Evolutionary conservation across 2,888 invertebrate species (phyloP).

Genomic region (Sphecodes monilicornis): DNA sequence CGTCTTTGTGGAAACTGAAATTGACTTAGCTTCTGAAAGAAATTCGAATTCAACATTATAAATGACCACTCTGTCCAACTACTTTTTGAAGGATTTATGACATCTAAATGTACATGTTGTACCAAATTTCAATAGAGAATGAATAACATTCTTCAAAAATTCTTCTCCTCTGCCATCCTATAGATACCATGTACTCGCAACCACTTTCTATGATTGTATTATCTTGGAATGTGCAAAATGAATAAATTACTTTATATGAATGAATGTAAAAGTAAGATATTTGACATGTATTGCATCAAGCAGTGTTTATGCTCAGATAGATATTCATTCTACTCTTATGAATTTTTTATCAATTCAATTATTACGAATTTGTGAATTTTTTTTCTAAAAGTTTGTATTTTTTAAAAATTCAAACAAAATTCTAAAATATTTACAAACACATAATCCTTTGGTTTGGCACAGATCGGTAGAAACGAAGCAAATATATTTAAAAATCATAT

Average conservation of each 20-base stretch:
- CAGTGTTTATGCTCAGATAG: constrained; percentile 40
- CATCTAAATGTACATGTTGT: constrained; percentile 66
- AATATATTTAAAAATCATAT: constrained; percentile 21
- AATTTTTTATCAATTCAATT: constrained; percentile 23
- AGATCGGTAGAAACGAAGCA: constrained; percentile 15
- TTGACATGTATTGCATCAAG: constrained; percentile 33
- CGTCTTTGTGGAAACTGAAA: constrained; percentile 59
- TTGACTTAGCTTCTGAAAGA: constrained; percentile 61
- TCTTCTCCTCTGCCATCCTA: constrained; percentile 61
- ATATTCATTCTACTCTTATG: constrained; percentile 41
- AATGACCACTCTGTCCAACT: constrained; percentile 66
- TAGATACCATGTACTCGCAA: constrained; percentile 58
- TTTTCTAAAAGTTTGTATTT: constrained; percentile 15
- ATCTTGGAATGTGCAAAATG: constrained; percentile 38
- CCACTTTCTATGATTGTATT: constrained; percentile 63
- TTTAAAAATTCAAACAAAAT: constrained; percentile 24
- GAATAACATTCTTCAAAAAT: constrained; percentile 44
- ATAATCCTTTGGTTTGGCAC: constrained; percentile 1
- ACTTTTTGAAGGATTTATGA: constrained; percentile 73
- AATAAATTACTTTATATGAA: constrained; percentile 48
- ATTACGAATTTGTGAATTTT: constrained; percentile 15
- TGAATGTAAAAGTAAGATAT: constrained; percentile 40
- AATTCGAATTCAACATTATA: constrained; percentile 65
- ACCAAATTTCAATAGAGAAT: constrained; percentile 44
- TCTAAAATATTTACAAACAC: constrained; percentile 7